Evolutionary conservation across 2,797 vertebrate species (phyloP), one percentile per base, ranked within the genome.

Genomic region (Enteromius anoplus): DNA sequence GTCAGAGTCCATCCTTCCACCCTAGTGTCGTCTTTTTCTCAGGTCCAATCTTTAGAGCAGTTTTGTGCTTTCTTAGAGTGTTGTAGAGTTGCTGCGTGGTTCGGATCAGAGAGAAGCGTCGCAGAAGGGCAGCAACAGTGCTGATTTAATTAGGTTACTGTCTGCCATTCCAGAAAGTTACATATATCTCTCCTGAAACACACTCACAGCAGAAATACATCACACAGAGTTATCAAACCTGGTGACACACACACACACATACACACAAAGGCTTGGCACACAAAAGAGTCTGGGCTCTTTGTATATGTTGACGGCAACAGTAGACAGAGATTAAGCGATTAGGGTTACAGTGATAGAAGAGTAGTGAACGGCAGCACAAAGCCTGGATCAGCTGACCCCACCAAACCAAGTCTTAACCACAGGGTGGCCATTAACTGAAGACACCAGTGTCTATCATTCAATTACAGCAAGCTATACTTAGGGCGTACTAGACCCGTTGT

Each of bases 261-360:
- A 78, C 29, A 68, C 79, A 87, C 90, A 93, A 87, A 93, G 88
- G 92, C 89, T 91, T 90, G 82, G 87, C 94, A 95, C 95, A 97
- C 96, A 94, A 97, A 95, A 92, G 95, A 95, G 93, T 95, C 94
- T 93, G 94, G 93, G 93, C 92, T 95, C 96, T 97, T 97, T 98
- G 96, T 96, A 96, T 96, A 94, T 88, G 93, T 94, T 95, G 95
- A 95, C 93, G 94, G 94, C 93, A 96, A 91, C 94, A 95, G 95
- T 96, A 96, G 94, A 94, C 93, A 94, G 95, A 95, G 97, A 98
- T 97, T 96, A 95, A 95, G 94, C 95, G 96, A 96, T 96, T 97
- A 92, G 65, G 86, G 90, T 87, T 90, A 88, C 87, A 90, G 91
- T 93, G 90, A 91, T 90, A 91, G 88, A 90, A 69, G 86, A 86